Percentiles rank a stretch among this genome's conserved stretches.
phyloP scores from a whole-genome alignment of 2,888 invertebrate species.

The Microctonus brassicae region DNA sequence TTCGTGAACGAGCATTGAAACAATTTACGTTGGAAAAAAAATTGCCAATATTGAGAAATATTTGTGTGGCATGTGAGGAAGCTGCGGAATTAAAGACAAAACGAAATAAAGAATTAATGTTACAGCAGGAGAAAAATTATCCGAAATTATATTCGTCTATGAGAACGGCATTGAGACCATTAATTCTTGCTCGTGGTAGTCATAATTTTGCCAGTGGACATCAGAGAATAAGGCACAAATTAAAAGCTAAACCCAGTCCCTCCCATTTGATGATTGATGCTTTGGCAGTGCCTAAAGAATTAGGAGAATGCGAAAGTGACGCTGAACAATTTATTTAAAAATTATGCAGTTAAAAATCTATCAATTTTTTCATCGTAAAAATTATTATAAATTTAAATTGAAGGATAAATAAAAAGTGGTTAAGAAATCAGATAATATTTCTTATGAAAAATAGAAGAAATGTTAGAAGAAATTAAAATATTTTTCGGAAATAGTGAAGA shows the following conservation, averaged over 20 bases:
- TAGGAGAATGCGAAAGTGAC: slow-evolving; percentile 75
- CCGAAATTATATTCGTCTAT: slow-evolving; percentile 83
- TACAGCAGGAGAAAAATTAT: slow-evolving; percentile 81
- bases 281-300: slow-evolving; percentile 71
- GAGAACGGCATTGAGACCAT: slow-evolving; percentile 81
- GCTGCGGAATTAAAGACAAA: slow-evolving; percentile 73
- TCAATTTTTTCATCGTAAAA: neutral
- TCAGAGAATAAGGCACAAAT: slow-evolving; percentile 66
- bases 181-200: slow-evolving; percentile 74
- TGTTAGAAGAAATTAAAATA: neutral
- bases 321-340: slow-evolving; percentile 73
- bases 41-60: slow-evolving; percentile 78
- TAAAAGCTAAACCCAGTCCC: slow-evolving; percentile 61
- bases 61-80: slow-evolving; percentile 68
- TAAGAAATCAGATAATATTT: neutral
- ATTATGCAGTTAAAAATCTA: neutral
- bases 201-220: slow-evolving; percentile 26
- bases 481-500: neutral
- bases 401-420: neutral
- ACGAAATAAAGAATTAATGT: slow-evolving; percentile 78
- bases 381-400: neutral
- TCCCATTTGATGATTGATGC: slow-evolving; percentile 71
- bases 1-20: slow-evolving; percentile 81
- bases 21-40: slow-evolving; percentile 82
- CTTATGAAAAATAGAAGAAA: too few relatives aligned